A percentile compares a stretch with the other conserved stretches of the same genome.
phyloP scores from a whole-genome alignment of 2,797 vertebrate genomes.

The Leontocebus nigricollis region DNA sequence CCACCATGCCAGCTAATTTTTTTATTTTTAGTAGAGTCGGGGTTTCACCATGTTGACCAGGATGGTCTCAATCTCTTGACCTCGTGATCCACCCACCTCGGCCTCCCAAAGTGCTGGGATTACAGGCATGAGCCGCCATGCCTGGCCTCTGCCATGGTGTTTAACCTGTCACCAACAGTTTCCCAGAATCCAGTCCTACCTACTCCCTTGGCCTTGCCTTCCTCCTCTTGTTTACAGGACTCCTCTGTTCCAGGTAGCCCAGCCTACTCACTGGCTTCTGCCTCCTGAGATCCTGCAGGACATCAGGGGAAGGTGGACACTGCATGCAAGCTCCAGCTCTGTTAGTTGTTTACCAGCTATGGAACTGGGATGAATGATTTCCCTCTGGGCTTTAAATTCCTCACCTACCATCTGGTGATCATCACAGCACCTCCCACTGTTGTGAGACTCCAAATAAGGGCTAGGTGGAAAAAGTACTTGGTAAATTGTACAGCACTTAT shows the following conservation, averaged over 20 bases:
- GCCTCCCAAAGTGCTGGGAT: too few relatives aligned
- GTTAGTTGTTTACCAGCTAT: background rate
- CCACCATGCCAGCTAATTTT: too few relatives aligned
- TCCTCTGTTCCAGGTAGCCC: background rate
- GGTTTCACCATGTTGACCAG: too few relatives aligned
- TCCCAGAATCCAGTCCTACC: background rate
- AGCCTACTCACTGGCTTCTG: background rate
- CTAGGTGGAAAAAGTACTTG: background rate
- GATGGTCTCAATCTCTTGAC: too few relatives aligned
- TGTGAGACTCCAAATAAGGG: background rate
- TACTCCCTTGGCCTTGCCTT: background rate
- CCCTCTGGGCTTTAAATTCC: background rate
- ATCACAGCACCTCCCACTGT: too few relatives aligned
- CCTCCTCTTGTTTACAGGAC: background rate
- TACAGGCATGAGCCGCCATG: too few relatives aligned
- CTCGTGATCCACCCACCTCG: too few relatives aligned
- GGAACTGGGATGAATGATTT: background rate
- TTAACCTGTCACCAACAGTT: background rate
- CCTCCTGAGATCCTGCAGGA: background rate
- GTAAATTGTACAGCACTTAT: fast-evolving
- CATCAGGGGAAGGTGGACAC: fast-evolving
- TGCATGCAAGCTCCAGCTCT: background rate
- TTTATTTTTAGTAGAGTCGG: too few relatives aligned
- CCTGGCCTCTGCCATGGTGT: too few relatives aligned
- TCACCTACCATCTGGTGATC: fast-evolving